Conservation (phyloP, 2,113 vertebrate genomes). For the Toxotes chatareus region DNA sequence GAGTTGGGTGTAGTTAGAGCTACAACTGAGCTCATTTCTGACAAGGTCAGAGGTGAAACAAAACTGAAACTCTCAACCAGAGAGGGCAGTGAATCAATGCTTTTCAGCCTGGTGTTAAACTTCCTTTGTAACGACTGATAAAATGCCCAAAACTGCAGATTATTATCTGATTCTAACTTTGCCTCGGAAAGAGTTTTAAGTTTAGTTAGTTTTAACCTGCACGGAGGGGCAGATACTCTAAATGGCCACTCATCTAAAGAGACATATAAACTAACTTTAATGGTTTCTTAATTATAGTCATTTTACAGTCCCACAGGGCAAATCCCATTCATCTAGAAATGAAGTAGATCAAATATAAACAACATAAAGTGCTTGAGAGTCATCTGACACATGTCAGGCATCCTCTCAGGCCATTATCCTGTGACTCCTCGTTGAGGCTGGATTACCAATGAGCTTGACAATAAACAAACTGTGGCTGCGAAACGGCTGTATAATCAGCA, state of each 20-base stretch:
- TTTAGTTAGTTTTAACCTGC: constrained; percentile 12
- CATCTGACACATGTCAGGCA: constrained; percentile 21
- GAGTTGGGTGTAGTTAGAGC: neutral
- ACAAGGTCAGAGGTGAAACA: neutral
- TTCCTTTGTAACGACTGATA: neutral
- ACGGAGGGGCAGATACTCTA: neutral
- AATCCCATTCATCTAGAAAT: constrained; percentile 18
- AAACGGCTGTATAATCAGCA: constrained; percentile 44
- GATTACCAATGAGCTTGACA: constrained; percentile 32
- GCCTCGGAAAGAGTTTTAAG: neutral
- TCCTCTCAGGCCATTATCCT: constrained; percentile 47
- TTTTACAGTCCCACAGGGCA: constrained; percentile 5
- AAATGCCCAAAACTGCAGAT: neutral
- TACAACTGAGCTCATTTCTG: too few species aligned
- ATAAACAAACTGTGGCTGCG: constrained; percentile 44
- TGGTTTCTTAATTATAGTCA: neutral
- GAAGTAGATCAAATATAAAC: constrained; percentile 42
- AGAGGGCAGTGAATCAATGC: neutral
- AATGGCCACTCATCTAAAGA: neutral
- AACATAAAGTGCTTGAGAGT: constrained; percentile 30
- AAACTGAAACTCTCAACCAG: neutral
- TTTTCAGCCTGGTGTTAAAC: neutral
- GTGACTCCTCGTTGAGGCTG: constrained; percentile 37
- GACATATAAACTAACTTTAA: constrained; percentile 7
- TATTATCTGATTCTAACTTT: neutral